Conservation (phyloP, 2,888 invertebrate genomes). For the Syrista parreyssii region DNA sequence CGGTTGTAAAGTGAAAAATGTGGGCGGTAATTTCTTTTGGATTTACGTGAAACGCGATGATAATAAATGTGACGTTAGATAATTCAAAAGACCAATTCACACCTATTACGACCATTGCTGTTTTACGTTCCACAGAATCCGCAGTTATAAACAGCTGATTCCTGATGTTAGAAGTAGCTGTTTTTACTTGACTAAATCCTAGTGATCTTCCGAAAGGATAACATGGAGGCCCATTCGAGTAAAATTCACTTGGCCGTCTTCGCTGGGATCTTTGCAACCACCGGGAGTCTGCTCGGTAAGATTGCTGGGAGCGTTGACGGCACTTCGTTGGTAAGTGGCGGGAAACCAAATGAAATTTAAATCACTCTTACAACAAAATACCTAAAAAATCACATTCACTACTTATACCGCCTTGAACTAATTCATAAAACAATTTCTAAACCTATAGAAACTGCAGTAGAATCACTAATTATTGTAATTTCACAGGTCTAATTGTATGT, state of each 20-base stretch:
- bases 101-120: not conserved
- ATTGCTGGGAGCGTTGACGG: conserved; percentile 66
- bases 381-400: no score
- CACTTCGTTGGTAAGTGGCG: conserved; percentile 40
- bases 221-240: not conserved
- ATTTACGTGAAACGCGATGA: no score
- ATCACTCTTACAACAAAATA: no score
- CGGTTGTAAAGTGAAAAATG: no score
- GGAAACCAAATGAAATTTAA: conserved; percentile 7
- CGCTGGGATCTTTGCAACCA: conserved; percentile 73
- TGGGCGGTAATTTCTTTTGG: no score
- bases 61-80: not conserved
- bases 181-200: not conserved
- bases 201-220: not conserved
- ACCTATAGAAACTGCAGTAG: no score
- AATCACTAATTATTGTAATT: no score
- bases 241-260: conserved; percentile 67
- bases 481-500: no score
- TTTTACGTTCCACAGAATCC: not conserved
- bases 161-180: not conserved
- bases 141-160: not conserved
- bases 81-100: conserved; percentile 4
- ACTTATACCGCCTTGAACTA: no score
- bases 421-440: no score
- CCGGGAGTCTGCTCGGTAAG: conserved; percentile 76